These are phyloP conservation scores for Magallana gigas DNA, from an alignment of 1,140 invertebrate species.

Conservation along the genomic window DNA sequence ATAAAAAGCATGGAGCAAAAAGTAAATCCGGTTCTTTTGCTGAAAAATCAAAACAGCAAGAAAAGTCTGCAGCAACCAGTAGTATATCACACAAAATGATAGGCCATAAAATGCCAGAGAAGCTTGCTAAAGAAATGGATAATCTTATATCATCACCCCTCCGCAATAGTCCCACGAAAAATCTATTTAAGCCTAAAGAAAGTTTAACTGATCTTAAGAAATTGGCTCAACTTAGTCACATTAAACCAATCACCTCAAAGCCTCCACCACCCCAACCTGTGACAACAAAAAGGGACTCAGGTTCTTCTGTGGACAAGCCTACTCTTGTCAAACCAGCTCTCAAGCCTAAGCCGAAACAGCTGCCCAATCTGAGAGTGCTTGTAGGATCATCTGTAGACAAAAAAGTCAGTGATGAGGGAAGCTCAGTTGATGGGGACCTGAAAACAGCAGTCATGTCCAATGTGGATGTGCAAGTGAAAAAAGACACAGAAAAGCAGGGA, in stretches of 20 bases:
- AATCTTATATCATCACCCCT: slow-evolving; percentile 71
- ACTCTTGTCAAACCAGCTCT: slow-evolving; percentile 13
- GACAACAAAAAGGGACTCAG: slow-evolving; percentile 55
- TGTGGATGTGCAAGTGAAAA: slow-evolving; percentile 24
- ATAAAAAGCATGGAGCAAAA: slow-evolving; percentile 40
- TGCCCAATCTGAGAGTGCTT: slow-evolving; percentile 22
- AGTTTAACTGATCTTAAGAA: slow-evolving; percentile 69
- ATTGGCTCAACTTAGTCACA: slow-evolving; percentile 58
- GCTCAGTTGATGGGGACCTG: background rate
- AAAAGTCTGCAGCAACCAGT: slow-evolving; percentile 30
- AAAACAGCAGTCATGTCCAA: background rate
- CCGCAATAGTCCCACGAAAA: slow-evolving; percentile 69
- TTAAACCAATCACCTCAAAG: slow-evolving; percentile 59
- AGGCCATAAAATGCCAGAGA: slow-evolving; percentile 74
- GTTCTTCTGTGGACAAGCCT: slow-evolving; percentile 43
- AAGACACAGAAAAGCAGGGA: slow-evolving; percentile 47
- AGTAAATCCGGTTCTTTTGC: slow-evolving; percentile 15
- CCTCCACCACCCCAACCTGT: slow-evolving; percentile 62
- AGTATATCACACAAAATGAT: slow-evolving; percentile 52
- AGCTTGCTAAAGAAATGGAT: slow-evolving; percentile 72
- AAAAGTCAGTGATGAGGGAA: background rate
- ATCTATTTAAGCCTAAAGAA: slow-evolving; percentile 70
- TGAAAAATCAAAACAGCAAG: slow-evolving; percentile 43
- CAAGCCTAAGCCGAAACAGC: slow-evolving; percentile 22
- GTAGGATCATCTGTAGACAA: slow-evolving; percentile 24